Evolutionary conservation across 2,888 invertebrate genomes (phyloP), one percentile per base, ranked within the genome.

Genomic region (Sicus ferrugineus): DNA sequence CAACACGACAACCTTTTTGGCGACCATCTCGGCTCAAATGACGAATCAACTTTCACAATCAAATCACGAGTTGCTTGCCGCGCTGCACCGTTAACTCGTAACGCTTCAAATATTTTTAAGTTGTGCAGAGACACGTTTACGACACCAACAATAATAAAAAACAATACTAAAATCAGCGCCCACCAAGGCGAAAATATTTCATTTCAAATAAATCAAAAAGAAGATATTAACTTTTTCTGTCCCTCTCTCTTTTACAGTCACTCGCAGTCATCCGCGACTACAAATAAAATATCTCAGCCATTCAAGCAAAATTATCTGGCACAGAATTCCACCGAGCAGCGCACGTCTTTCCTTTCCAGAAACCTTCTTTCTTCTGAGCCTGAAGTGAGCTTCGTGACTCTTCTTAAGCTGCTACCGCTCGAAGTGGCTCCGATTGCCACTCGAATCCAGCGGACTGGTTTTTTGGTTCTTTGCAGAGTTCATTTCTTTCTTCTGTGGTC

Each of bases 291-390:
- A n/a, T n/a, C n/a, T n/a, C n/a, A n/a, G n/a, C 28, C 28, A 31
- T n/a, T 14, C 52, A 23, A 3, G 4, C 23, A 42, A 61, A 16
- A 56, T 16, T 21, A 26, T 58, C 38, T 31, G 23, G 28, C 54
- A 14, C 31, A 42, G 54, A 6, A 28, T 34, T 42, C 42, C 68
- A 50, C 66, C 48, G 46, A 69, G 66, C 66, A 59, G 50, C 30
- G 31, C 75, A 79, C 84, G 79, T 81, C 83, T 78, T 77, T 77
- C 79, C 76, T 77, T 76, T 77, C 74, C 78, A 81, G 80, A 79
- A 81, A 83, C 82, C 83, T 84, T 83, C 83, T 83, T 80, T 80
- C 80, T 81, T 83, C 81, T 84, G 83, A 74, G 77, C 72, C 72
- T 70, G 74, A 68, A 68, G 70, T 76, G 75, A 76, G 75, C 77